Evolutionary conservation across 1,140 invertebrate species (phyloP).

Genomic region (Stegodyphus mimosarum): DNA sequence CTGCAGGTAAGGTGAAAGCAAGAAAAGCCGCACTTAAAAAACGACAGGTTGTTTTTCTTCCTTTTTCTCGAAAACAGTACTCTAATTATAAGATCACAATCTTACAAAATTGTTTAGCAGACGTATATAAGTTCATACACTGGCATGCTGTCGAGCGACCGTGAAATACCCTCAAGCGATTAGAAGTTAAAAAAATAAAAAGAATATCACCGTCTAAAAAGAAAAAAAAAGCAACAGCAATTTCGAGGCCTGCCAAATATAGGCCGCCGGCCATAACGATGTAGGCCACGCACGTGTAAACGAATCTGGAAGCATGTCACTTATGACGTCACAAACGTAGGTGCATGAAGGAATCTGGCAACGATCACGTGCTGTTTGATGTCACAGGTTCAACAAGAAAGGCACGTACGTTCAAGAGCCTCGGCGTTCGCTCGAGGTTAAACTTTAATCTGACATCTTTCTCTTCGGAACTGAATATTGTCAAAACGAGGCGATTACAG

Average conservation of each 20-base stretch:
- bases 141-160: not conserved
- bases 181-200: not conserved
- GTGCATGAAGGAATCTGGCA: not conserved
- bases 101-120: no score
- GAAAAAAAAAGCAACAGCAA: conserved; percentile 10
- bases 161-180: not conserved
- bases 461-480: no score
- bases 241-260: conserved; percentile 9
- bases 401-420: not conserved
- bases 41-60: no score
- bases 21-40: no score
- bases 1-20: no score
- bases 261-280: not conserved
- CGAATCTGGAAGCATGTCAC: not conserved
- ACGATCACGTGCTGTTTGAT: not conserved
- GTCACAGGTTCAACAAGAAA: not conserved
- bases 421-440: no score
- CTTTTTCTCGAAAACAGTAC: no score
- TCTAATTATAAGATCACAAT: no score
- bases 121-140: not conserved
- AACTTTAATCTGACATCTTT: no score
- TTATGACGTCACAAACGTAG: not conserved
- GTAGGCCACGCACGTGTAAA: conserved; percentile 23
- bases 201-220: not conserved
- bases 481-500: no score